These are phyloP conservation scores for Eurystomus glaucurus DNA, from an alignment of 2,797 vertebrate genomes.

Conservation along the genomic window DNA sequence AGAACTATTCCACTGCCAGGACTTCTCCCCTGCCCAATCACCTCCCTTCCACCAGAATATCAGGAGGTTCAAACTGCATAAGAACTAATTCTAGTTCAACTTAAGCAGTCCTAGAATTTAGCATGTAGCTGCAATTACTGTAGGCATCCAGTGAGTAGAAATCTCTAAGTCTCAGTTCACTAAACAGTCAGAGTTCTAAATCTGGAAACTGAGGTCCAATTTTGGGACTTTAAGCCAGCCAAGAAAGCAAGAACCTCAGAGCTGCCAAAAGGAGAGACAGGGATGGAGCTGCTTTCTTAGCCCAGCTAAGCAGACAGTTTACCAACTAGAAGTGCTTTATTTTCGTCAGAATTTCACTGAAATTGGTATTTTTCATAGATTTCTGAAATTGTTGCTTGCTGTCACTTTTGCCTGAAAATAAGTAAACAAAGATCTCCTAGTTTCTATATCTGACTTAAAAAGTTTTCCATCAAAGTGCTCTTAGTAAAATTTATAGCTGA, in stretches of 20 bases:
- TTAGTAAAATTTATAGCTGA: background rate
- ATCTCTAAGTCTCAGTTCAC: background rate
- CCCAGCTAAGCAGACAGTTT: background rate
- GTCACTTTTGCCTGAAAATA: background rate
- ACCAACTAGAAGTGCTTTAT: accelerated
- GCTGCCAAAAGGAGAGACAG: background rate
- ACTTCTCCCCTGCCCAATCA: accelerated
- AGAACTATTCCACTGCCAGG: background rate
- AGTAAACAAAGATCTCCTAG: background rate
- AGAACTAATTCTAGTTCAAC: background rate
- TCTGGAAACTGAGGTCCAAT: background rate
- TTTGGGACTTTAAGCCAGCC: background rate
- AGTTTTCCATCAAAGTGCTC: background rate
- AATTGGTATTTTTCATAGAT: background rate
- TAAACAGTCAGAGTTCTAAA: background rate
- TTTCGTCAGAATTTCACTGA: background rate
- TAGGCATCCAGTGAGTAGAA: background rate
- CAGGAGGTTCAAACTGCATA: background rate
- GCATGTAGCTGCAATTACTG: background rate
- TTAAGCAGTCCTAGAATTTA: background rate
- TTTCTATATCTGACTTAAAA: background rate
- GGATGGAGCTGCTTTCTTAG: background rate
- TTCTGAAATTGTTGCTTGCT: background rate
- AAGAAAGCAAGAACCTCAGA: background rate
- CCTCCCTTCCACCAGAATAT: accelerated